Evolutionary conservation across 2,888 invertebrate species (phyloP).

Genomic region (Melieria crassipennis): DNA sequence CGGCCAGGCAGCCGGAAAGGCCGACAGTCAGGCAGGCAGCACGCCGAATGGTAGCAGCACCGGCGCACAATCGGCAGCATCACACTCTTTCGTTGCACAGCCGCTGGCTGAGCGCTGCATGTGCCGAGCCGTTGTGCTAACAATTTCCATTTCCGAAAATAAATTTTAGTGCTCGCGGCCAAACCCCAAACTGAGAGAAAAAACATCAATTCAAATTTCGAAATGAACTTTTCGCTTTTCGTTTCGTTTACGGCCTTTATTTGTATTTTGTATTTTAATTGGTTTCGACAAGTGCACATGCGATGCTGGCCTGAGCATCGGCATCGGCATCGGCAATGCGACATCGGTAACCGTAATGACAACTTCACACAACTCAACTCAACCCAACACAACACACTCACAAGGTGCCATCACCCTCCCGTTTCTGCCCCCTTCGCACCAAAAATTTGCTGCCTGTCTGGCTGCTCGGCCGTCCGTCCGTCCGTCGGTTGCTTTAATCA

Average conservation of each 20-base stretch:
- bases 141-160: conserved; percentile 58
- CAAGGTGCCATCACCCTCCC: too few relatives aligned
- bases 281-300: conserved; percentile 46
- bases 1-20: too few relatives aligned
- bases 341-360: not conserved
- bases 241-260: conserved; percentile 15
- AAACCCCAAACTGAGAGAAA: not conserved
- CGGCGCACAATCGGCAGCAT: too few relatives aligned
- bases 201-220: not conserved
- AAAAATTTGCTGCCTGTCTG: too few relatives aligned
- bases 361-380: not conserved
- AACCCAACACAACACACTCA: not conserved
- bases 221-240: conserved; percentile 24
- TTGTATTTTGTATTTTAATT: conserved; percentile 47
- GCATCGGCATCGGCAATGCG: conserved; percentile 1
- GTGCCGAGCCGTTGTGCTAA: not conserved
- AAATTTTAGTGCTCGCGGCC: conserved; percentile 39
- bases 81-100: too few relatives aligned
- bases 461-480: conserved; percentile 1
- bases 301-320: not conserved
- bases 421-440: too few relatives aligned
- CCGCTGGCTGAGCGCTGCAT: conserved; percentile 13
- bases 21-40: too few relatives aligned
- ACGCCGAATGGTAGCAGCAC: too few relatives aligned
- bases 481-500: conserved; percentile 59